Evolutionary conservation across 2,797 vertebrate species (phyloP).

Genomic region (Sandelia bainsii): DNA sequence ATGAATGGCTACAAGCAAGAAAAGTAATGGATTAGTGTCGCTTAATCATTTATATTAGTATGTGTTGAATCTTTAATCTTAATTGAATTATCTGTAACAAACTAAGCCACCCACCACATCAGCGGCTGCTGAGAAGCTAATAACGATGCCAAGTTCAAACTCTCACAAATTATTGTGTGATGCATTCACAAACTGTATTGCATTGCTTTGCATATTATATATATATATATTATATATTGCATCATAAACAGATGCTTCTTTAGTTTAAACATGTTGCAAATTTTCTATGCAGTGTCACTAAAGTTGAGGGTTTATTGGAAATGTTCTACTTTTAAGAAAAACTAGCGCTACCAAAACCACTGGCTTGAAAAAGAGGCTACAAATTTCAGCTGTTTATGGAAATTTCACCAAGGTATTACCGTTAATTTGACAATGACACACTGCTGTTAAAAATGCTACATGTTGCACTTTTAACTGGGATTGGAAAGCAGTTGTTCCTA

Average conservation of each 20-base stretch:
- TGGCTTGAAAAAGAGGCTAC: slow-evolving; percentile 5
- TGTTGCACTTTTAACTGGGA: slow-evolving; percentile 46
- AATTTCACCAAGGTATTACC: slow-evolving; percentile 41
- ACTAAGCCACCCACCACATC: too few species aligned
- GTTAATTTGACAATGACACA: slow-evolving; percentile 54
- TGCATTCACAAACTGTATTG: not conserved
- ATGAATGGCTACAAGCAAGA: too few species aligned
- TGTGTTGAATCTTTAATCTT: not conserved
- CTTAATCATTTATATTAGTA: too few species aligned
- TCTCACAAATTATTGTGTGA: not conserved
- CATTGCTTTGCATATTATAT: too few species aligned
- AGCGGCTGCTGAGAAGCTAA: not conserved
- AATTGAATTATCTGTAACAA: not conserved
- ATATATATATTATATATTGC: too few species aligned
- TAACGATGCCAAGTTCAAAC: slow-evolving; percentile 1
- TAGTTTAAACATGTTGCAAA: slow-evolving; percentile 20
- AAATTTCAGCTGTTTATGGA: slow-evolving; percentile 41
- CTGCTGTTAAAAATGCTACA: slow-evolving; percentile 33
- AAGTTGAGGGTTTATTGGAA: slow-evolving; percentile 32
- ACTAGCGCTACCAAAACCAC: not conserved
- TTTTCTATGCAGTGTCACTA: slow-evolving; percentile 18
- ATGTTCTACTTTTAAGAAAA: slow-evolving; percentile 25
- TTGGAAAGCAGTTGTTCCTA: slow-evolving; percentile 23
- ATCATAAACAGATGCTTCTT: too few species aligned
- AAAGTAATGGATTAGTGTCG: too few species aligned